Evolutionary conservation across 2,888 invertebrate genomes (phyloP), one percentile per base, ranked within the genome.

Genomic region (Cephus rjabovi): DNA sequence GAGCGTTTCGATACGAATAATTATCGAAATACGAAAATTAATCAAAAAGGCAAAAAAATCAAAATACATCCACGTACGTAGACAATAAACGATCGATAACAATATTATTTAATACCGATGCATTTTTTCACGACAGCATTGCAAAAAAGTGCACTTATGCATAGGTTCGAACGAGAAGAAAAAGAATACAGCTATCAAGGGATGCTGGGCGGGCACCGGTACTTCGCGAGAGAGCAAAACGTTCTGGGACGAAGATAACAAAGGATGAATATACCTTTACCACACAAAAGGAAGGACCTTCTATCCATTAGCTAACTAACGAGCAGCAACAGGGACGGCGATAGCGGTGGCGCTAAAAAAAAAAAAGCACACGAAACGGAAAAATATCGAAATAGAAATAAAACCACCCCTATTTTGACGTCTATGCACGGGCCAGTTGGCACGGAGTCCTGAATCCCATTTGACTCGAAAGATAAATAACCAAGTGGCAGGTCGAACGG

Each of bases 391-490:
- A 71, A 71, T 2, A 30, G 3, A 71, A 71, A 71, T 71, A 71
- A 34, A 34, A 23, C 11, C 31, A 31, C 12, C 71, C 71, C 30
- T 71, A 34, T 34, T 34, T 23, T 4, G 11, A 23, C 4, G 15
- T 34, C 31, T 4, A 34, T 3, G 71, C 71, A 30, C 71, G 9
- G 11, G 30, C 30, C 34, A 31, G 71, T 34, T 71, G 71, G 71
- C 71, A 30, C 30, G 15, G 71, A 71, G 30, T 71, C 71, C 71
- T 1, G 71, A 71, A 71, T 30, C 71, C 30, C 34, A n/a, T 71
- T 71, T 71, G 71, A 71, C 71, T 71, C 3, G 31, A 30, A 71
- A 71, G 71, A 71, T 71, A 71, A 71, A 71, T 71, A 71, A 71
- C 71, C 34, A 34, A 15, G 71, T 71, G 31, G 71, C 71, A 33